A percentile compares a stretch with the other conserved stretches of the same genome.
These are phyloP conservation scores for Pachyrhynchus sulphureomaculatus DNA, from an alignment of 1,140 invertebrate genomes.

Conservation along the genomic window DNA sequence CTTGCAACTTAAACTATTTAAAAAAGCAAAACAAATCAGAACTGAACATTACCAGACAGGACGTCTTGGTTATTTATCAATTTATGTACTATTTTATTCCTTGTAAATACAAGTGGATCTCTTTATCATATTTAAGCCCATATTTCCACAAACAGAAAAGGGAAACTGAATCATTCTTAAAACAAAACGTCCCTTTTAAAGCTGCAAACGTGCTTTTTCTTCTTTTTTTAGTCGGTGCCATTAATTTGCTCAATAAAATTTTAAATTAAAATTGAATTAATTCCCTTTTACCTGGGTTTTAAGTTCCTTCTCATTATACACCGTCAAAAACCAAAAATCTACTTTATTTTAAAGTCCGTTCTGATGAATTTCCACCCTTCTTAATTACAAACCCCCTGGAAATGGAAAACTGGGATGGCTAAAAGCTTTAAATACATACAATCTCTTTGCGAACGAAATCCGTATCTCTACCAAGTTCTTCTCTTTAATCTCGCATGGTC, in stretches of 20 bases:
- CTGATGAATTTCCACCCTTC: slow-evolving; percentile 49
- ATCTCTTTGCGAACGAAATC: slow-evolving; percentile 26
- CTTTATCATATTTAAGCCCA: too few species aligned
- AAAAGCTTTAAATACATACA: slow-evolving; percentile 33
- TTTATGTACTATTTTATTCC: too few species aligned
- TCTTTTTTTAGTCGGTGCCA: slow-evolving; percentile 9
- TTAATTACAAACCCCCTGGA: slow-evolving; percentile 42
- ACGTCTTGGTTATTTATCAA: too few species aligned
- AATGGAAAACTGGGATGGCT: slow-evolving; percentile 14
- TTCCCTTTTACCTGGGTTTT: slow-evolving; percentile 17
- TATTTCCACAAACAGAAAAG: too few species aligned
- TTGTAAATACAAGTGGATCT: too few species aligned
- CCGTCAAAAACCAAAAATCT: slow-evolving; percentile 22
- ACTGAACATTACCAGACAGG: too few species aligned
- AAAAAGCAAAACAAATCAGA: too few species aligned
- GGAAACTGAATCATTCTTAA: too few species aligned
- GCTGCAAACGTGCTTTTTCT: background rate
- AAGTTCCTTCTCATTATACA: slow-evolving; percentile 10
- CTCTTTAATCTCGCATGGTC: slow-evolving; percentile 25
- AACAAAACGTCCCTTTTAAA: background rate
- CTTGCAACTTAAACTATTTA: too few species aligned
- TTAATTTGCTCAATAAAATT: slow-evolving; percentile 21
- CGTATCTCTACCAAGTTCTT: slow-evolving; percentile 22
- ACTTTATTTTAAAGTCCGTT: slow-evolving; percentile 44
- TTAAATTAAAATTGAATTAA: slow-evolving; percentile 19